Evolutionary conservation across 2,888 invertebrate genomes (phyloP), one percentile per base, ranked within the genome.

Genomic region (Trilocha varians): DNA sequence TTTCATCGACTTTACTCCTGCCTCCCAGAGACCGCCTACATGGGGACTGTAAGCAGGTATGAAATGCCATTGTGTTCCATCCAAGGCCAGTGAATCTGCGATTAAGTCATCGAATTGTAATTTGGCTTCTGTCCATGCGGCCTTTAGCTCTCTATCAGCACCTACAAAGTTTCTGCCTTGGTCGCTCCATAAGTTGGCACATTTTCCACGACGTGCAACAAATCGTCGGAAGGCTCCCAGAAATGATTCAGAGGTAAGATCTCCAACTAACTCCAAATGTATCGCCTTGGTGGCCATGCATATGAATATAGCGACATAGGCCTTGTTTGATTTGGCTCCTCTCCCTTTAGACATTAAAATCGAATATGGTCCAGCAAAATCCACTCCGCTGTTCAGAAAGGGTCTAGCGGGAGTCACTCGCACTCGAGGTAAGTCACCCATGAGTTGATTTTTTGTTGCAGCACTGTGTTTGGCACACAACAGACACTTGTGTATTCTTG

Each of bases 211-310:
- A 13, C 52, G 39, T 2, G 52, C 32, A 2, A 42, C 41, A 41
- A 52, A 50, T 25, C 52, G 36, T 40, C 41, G 36, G 13, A 52
- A 52, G 1, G 50, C 51, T 2, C 39, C 50, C 9, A 49, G 38
- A 18, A 49, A 52, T 2, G 46, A 14, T 5, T 40, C 40, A 13
- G 52, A 41, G 3, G 44, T 42, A 9, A 52, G n/a, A 36, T 48
- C 46, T 8, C 41, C 41, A 1, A 52, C 52, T 9, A 48, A 18
- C 17, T 49, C 52, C 6, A 49, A 13, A 25, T 50, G 47, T 1
- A 46, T 36, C 2, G 48, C 48, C 34, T 50, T 50, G 1, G 47
- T 47, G 3, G 43, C 14, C 41, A 50, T 41, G 16, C 50, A 50
- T 16, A 50, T 15, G 32, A 48, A 48, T 5, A 48, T 39, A 1